Evolutionary conservation across 2,888 invertebrate species (phyloP).

Genomic region (Drosophila paranaensis): DNA sequence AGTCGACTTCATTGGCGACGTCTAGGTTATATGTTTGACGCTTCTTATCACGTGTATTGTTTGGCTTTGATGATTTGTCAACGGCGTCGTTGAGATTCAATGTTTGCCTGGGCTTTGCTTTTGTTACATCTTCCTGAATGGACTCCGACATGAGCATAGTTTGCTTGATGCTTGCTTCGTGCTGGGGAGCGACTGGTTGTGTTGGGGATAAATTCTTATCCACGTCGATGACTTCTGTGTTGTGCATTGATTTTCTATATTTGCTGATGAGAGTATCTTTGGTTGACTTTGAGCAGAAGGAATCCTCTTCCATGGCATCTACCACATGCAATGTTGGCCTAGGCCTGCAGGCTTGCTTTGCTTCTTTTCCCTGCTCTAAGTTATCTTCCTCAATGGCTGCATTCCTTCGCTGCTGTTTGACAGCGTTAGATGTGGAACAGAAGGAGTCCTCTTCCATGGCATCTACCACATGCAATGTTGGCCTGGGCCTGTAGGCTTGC

Average conservation of each 20-base stretch:
- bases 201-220: neutral
- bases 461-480: no score
- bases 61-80: neutral
- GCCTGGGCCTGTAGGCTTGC: no score
- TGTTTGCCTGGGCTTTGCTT: constrained; percentile 6
- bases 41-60: neutral
- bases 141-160: constrained; percentile 17
- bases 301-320: constrained; percentile 35
- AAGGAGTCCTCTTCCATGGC: neutral
- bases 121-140: constrained; percentile 18
- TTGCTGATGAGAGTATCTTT: neutral
- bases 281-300: constrained; percentile 3
- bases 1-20: constrained; percentile 14
- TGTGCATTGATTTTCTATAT: neutral
- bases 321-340: constrained; percentile 15
- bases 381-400: constrained; percentile 2
- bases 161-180: constrained; percentile 4
- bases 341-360: neutral
- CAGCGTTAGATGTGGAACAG: neutral
- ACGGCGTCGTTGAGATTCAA: constrained; percentile 17
- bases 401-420: neutral
- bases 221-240: neutral
- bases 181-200: neutral
- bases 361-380: neutral
- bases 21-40: constrained; percentile 2